Evolutionary conservation across 2,888 invertebrate species (phyloP).

Genomic region (Acrobasis suavella): DNA sequence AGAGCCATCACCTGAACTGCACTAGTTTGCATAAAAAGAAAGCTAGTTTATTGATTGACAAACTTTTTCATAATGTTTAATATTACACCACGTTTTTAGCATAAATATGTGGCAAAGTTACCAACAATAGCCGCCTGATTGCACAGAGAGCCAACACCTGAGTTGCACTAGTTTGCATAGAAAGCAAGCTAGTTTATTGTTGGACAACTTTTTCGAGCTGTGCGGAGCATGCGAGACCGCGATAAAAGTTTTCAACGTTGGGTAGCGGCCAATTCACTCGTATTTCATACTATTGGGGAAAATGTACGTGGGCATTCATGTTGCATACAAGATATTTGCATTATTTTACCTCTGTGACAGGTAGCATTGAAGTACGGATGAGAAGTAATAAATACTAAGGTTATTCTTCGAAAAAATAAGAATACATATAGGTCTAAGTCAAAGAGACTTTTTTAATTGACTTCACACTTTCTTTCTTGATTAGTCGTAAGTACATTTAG

Average conservation of each 20-base stretch:
- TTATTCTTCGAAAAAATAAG: no score
- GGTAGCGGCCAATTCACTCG: slow-evolving; percentile 7
- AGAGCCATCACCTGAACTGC: slow-evolving; percentile 36
- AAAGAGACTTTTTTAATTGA: no score
- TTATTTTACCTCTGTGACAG: no score
- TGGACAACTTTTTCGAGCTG: slow-evolving; percentile 13
- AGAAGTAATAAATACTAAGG: no score
- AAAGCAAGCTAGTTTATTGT: slow-evolving; percentile 8
- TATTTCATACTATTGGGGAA: not conserved
- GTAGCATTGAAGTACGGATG: no score
- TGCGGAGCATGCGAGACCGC: not conserved
- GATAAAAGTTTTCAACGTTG: slow-evolving; percentile 9
- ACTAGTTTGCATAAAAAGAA: not conserved
- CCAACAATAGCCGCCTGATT: slow-evolving; percentile 41
- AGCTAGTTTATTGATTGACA: not conserved
- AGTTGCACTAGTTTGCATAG: not conserved
- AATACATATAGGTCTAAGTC: no score
- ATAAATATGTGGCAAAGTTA: slow-evolving; percentile 28
- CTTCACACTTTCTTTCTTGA: no score
- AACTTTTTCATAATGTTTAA: no score
- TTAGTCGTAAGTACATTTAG: no score
- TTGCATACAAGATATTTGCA: not conserved
- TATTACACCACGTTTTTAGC: not conserved
- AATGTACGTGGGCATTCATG: not conserved
- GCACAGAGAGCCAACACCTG: slow-evolving; percentile 42